Evolutionary conservation across 2,888 invertebrate genomes (phyloP), one percentile per base, ranked within the genome.

Genomic region (Epistrophella euchroma): DNA sequence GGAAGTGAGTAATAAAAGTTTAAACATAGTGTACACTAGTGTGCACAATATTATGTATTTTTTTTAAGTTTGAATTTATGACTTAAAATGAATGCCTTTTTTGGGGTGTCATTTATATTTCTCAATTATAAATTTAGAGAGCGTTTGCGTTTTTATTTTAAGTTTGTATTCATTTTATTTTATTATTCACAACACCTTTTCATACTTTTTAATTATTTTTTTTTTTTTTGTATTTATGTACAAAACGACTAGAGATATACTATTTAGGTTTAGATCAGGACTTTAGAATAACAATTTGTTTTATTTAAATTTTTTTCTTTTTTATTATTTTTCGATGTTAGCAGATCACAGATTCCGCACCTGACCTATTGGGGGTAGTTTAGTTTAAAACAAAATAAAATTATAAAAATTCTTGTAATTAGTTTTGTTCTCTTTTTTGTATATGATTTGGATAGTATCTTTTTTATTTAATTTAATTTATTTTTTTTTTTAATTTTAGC

Each of bases 191-290:
- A 86, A 86, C 86, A 86, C 86, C 50, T 74, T 78, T 74, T 81
- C 15, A 60, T 60, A 37, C 22, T n/a, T 50, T 45, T 47, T 73
- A 50, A 19, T 28, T 9, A 17, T 25, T 47, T 45, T 55, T 74
- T 56, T 28, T 58, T 75, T 52, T 72, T 68, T 56, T 79, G 37
- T 35, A 50, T 71, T 82, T 87, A 87, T 87, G 83, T 87, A 87
- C 87, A 87, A 87, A 87, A 87, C 87, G 87, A 87, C 87, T 87
- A 87, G 87, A 87, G 83, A 87, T 83, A 87, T 83, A 79, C 87
- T 79, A 83, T 83, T 87, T 79, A 86, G 77, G 82, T 77, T 81
- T 71, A 82, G 86, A 86, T 86, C 86, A 86, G 86, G 86, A 74
- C 78, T 86, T 82, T 74, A 81, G 86, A 86, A 86, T 80, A 64